Evolutionary conservation across 2,888 invertebrate genomes (phyloP), one percentile per base, ranked within the genome.

Genomic region (Calameuta filiformis): DNA sequence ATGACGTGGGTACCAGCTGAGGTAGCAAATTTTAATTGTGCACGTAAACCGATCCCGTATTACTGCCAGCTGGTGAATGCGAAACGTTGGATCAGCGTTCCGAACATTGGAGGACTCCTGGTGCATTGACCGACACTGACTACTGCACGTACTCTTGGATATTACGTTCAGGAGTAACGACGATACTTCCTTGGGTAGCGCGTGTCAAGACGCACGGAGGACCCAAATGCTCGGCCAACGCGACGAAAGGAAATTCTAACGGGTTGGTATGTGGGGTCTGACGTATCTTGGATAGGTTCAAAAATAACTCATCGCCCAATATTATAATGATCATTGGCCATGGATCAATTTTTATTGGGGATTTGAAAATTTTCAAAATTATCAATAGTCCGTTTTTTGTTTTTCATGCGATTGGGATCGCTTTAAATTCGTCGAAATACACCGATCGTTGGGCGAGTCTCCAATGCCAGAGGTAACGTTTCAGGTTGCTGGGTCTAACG

Each of bases 81-180:
- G 23, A 74, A 74, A 74, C 35, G 74, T 35, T 74, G n/a, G 74
- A 74, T 74, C 74, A 74, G 74, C 74, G 30, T 74, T 74, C 35
- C 23, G 35, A 74, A 74, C 35, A 74, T 74, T 23, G 74, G 35
- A 35, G 35, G 33, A 33, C 12, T 34, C 74, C n/a, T 30, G 35
- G 74, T 35, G 33, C 74, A 37, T 74, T 35, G 74, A 74, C 74
- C 74, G 56, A 56, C 56, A 23, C 56, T 23, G 23, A 56, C 56
- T 56, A 56, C 23, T 23, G 9, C 56, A 56, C 56, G 6, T 56
- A 56, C 56, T 56, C 56, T 2, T 56, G 56, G 56, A 56, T 56
- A 56, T 23, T 9, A 56, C 23, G 56, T 9, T 56, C 56, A 23
- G 2, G 9, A 56, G 56, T 56, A 56, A 56, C 23, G 56, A 23